Conservation (phyloP, 2,113 vertebrate species). For the Capra hircus region DNA sequence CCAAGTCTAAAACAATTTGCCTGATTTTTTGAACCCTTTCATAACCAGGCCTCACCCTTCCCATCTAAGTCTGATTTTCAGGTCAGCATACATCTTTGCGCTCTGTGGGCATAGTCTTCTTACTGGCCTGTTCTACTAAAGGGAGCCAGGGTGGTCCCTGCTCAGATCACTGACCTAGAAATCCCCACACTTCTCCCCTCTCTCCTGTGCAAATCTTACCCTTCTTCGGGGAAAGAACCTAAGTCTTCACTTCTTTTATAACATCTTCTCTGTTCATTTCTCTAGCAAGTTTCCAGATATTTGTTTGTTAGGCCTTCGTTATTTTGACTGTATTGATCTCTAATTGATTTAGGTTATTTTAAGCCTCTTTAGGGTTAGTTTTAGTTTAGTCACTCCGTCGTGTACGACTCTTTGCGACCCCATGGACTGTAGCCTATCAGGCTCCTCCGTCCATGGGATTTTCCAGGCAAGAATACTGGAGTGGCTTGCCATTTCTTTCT, state of each 20-base stretch:
- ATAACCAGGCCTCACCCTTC: not conserved
- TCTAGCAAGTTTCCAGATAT: not conserved
- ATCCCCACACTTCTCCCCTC: no score
- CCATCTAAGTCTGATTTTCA: not conserved
- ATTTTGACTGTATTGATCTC: not conserved
- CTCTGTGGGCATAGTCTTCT: not conserved
- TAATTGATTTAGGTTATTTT: slow-evolving; percentile 30
- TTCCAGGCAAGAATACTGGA: no score
- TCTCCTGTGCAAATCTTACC: not conserved
- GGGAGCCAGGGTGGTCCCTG: not conserved
- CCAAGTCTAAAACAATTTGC: not conserved
- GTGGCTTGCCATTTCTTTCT: no score
- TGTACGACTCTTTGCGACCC: no score
- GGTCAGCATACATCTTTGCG: not conserved
- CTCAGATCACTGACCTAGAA: not conserved
- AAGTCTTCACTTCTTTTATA: not conserved
- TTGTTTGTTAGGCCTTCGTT: not conserved
- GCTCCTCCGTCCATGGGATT: no score
- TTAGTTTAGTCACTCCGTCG: no score
- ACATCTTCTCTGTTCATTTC: not conserved
- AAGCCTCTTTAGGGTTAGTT: slow-evolving; percentile 5
- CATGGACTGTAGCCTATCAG: no score
- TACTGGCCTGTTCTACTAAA: not conserved
- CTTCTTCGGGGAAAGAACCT: not conserved
- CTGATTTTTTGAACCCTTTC: not conserved